Percentiles rank a stretch among this genome's conserved stretches.
Evolutionary conservation across 2,113 vertebrate species (phyloP).

Genomic region (Gymnocephalus cernua): DNA sequence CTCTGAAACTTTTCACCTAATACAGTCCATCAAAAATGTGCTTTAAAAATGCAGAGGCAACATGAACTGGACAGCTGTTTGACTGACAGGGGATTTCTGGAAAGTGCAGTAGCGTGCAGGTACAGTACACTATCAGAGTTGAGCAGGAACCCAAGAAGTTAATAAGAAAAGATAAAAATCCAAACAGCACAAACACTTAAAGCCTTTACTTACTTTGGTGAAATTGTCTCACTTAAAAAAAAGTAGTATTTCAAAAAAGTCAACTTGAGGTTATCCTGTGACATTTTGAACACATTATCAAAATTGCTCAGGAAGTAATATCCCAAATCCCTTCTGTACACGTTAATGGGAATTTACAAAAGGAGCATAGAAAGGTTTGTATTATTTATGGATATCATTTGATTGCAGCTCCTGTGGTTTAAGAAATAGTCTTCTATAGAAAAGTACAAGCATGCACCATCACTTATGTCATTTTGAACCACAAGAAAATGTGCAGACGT

Average conservation of each 20-base stretch:
- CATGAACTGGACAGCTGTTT: not conserved
- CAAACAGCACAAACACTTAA: slow-evolving; percentile 11
- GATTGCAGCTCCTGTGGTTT: not conserved
- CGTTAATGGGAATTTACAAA: slow-evolving; percentile 21
- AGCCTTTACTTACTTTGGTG: not conserved
- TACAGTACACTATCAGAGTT: not conserved
- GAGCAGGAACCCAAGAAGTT: not conserved
- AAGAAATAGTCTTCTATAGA: not conserved
- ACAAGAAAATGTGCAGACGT: not conserved
- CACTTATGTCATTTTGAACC: not conserved
- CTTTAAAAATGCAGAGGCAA: not conserved
- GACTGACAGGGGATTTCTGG: slow-evolving; percentile 9
- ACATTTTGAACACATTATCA: slow-evolving; percentile 11
- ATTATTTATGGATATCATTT: slow-evolving; percentile 1
- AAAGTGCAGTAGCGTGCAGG: not conserved
- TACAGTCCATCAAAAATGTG: not conserved
- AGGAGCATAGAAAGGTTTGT: not conserved
- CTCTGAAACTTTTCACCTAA: not conserved
- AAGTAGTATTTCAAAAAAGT: not conserved
- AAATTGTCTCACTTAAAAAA: slow-evolving; percentile 12
- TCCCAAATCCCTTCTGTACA: slow-evolving; percentile 20
- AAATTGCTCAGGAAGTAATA: slow-evolving; percentile 10
- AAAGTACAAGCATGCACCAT: not conserved
- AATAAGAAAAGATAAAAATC: slow-evolving; percentile 34
- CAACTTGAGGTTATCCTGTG: slow-evolving; percentile 7